Evolutionary conservation across 2,888 invertebrate genomes (phyloP).

Genomic region (Polietes domitor): DNA sequence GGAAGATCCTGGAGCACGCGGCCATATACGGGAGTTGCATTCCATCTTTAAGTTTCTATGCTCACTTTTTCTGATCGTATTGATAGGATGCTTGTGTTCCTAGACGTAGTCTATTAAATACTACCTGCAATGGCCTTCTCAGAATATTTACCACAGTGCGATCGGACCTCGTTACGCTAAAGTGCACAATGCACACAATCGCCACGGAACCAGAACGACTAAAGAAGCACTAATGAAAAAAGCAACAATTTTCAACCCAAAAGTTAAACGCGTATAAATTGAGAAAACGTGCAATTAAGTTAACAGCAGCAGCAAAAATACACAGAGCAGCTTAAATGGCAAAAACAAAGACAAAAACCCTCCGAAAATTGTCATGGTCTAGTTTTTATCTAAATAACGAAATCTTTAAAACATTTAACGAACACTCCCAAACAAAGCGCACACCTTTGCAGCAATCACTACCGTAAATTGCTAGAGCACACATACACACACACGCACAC

Average conservation of each 20-base stretch:
- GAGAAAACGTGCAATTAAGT: background rate
- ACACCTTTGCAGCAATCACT: background rate
- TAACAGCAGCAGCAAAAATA: background rate
- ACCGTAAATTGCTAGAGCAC: background rate
- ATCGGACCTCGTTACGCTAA: too few relatives aligned
- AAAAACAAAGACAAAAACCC: background rate
- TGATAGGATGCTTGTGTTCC: too few relatives aligned
- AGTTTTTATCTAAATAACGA: conserved; percentile 29
- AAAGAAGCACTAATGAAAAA: background rate
- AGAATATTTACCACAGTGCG: too few relatives aligned
- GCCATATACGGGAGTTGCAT: too few relatives aligned
- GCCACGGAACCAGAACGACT: background rate
- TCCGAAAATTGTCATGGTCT: background rate
- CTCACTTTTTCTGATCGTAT: too few relatives aligned
- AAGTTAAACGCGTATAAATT: background rate
- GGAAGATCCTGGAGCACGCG: too few relatives aligned
- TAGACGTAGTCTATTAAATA: too few relatives aligned
- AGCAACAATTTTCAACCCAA: background rate
- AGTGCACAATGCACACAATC: too few relatives aligned
- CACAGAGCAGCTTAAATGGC: background rate
- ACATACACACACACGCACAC: background rate
- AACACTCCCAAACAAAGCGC: background rate
- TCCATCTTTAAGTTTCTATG: too few relatives aligned
- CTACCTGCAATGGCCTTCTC: too few relatives aligned
- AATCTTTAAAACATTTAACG: background rate